A percentile compares a stretch with the other conserved stretches of the same genome.
Conservation (phyloP, 1,140 invertebrate species). For the Ceratina japonica region DNA sequence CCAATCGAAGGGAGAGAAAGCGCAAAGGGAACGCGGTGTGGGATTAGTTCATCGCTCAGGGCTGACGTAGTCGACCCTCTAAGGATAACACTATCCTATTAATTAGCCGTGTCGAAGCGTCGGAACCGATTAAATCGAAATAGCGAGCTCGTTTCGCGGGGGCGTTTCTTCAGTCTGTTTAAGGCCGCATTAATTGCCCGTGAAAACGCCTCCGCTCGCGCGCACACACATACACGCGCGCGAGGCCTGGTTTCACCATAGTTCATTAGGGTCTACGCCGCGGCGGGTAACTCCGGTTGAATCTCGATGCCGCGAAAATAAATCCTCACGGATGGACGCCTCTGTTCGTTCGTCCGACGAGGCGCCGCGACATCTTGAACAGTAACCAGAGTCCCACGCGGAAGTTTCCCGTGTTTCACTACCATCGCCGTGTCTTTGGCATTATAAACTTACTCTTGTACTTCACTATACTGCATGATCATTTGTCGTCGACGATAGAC, state of each 20-base stretch:
- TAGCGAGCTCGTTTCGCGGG: conserved; percentile 33
- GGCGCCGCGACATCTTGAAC: conserved; percentile 58
- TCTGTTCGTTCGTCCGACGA: conserved; percentile 25
- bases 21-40: neutral
- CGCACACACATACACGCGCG: conserved; percentile 7
- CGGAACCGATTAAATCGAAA: conserved; percentile 53
- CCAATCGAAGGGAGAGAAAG: neutral
- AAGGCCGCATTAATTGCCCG: conserved; percentile 66
- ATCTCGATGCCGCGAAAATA: conserved; percentile 55
- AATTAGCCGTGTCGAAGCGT: conserved; percentile 45
- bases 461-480: conserved; percentile 16
- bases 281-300: conserved; percentile 54
- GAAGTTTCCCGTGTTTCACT: conserved; percentile 59
- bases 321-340: conserved; percentile 56
- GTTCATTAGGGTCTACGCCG: conserved; percentile 62
- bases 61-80: conserved; percentile 16
- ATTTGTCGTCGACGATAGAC: conserved; percentile 47
- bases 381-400: conserved; percentile 65
- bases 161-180: conserved; percentile 52
- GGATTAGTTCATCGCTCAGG: conserved; percentile 16
- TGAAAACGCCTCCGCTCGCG: conserved; percentile 63
- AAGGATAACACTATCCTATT: conserved; percentile 29
- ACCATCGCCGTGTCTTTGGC: conserved; percentile 4
- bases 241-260: conserved; percentile 55
- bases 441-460: conserved; percentile 15